These are phyloP conservation scores for Mus caroli DNA, from an alignment of 2,797 vertebrate species.

Conservation along the genomic window DNA sequence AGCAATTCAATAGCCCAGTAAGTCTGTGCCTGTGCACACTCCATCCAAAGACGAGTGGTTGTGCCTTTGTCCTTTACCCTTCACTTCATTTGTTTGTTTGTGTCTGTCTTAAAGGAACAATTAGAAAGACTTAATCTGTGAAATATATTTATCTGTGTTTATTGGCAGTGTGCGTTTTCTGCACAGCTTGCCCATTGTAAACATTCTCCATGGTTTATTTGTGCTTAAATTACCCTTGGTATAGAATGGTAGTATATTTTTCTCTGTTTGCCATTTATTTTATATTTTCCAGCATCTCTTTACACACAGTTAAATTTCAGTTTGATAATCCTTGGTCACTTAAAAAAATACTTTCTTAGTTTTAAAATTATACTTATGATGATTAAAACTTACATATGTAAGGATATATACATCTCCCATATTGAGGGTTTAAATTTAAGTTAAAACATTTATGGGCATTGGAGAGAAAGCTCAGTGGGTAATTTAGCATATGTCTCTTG, in stretches of 20 bases:
- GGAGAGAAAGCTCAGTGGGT: not conserved
- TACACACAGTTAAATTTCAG: conserved; percentile 15
- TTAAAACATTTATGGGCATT: not conserved
- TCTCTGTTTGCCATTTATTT: conserved; percentile 9
- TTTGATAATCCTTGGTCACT: conserved; percentile 18
- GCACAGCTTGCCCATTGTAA: conserved; percentile 11
- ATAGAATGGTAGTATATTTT: conserved; percentile 28
- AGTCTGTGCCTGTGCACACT: not conserved
- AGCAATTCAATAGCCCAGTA: not conserved
- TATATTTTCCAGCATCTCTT: conserved; percentile 46
- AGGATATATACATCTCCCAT: not conserved
- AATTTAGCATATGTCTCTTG: not conserved
- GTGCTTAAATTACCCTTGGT: not conserved
- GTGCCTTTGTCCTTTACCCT: not conserved
- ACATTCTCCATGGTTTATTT: not conserved
- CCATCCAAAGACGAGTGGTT: not conserved
- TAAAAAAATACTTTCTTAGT: not conserved
- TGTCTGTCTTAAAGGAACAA: not conserved
- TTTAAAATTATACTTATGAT: not conserved
- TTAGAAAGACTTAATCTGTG: not conserved
- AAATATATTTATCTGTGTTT: conserved; percentile 25
- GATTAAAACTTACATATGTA: not conserved
- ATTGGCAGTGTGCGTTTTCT: not conserved
- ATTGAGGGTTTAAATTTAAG: conserved; percentile 4
- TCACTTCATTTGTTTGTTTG: not conserved